These are phyloP conservation scores for Amiota communis DNA, from an alignment of 2,888 invertebrate genomes.

Conservation along the genomic window DNA sequence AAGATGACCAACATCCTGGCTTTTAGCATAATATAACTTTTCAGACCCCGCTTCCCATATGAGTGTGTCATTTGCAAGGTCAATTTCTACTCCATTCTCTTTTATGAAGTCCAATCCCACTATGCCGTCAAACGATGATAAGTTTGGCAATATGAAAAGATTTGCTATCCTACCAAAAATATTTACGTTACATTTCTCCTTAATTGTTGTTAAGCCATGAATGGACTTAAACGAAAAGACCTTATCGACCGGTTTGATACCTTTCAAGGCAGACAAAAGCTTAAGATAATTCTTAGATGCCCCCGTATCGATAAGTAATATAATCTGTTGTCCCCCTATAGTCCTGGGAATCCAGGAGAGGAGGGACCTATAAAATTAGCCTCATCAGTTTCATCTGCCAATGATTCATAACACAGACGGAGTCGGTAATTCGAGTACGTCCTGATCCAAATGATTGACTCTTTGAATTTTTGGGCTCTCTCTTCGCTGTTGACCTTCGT, in stretches of 20 bases:
- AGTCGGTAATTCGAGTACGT: neutral
- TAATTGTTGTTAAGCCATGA: neutral
- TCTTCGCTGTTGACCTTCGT: too few relatives aligned
- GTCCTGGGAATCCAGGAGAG: slow-evolving; percentile 20
- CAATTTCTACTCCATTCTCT: too few relatives aligned
- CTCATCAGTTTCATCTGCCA: neutral
- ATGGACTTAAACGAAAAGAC: slow-evolving; percentile 32
- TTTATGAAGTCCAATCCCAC: slow-evolving; percentile 41
- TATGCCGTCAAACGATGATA: slow-evolving; percentile 35
- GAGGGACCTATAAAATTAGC: slow-evolving; percentile 32
- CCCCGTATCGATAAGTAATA: slow-evolving; percentile 33
- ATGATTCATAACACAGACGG: neutral
- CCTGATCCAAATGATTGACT: slow-evolving; percentile 22
- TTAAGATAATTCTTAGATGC: slow-evolving; percentile 33
- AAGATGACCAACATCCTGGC: neutral
- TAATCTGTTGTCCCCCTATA: slow-evolving; percentile 18
- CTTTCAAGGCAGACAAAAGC: slow-evolving; percentile 17
- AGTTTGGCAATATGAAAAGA: slow-evolving; percentile 29
- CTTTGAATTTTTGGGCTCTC: slow-evolving; percentile 8
- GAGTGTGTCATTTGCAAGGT: slow-evolving; percentile 32
- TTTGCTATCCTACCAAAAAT: neutral
- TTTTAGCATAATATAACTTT: slow-evolving; percentile 23
- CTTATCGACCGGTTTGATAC: slow-evolving; percentile 14
- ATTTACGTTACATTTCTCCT: too few relatives aligned
- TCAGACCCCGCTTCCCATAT: slow-evolving; percentile 31